Evolutionary conservation across 2,888 invertebrate species (phyloP), one percentile per base, ranked within the genome.

Genomic region (Drosophila ustulata): DNA sequence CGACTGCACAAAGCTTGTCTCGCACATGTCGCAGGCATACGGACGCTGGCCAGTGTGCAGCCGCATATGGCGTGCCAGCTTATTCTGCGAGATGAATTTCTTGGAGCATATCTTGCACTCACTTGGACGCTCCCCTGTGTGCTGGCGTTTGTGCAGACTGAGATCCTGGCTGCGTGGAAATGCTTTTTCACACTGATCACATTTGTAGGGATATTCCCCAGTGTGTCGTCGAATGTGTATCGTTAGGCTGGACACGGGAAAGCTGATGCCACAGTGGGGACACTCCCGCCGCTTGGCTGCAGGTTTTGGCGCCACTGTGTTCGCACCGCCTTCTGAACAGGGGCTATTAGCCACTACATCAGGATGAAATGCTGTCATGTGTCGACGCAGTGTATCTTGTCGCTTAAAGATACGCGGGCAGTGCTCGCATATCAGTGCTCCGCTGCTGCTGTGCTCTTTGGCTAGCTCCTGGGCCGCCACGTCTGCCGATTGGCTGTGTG

Each of bases 221-320:
- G 95, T 95, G 78, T 95, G 95, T 0, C 95, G 93, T 0, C 95
- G 93, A 93, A 95, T 95, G 78, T 95, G 95, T 8, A 95, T 94
- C 32, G 94, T 94, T 23, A 94, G 90, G 0, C 94, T 94, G 0
- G 94, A 94, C 71, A 94, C 94, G 13, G 94, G 93, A 83, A 94
- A 94, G 41, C 93, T 93, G 3, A 94, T 91, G 1, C 94, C 94
- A 80, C 94, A 94, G 79, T 94, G 93, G 2, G 94, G 92, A 61
- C 94, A 94, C 9, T 94, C 90, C 0, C 84, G 82, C 37, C 93
- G 93, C 58, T 90, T 91, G 18, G 83, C 78, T 0, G 47, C 75
- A 0, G 88, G 82, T 7, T 84, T 69, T 49, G 84, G 47, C 47
- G 59, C 25, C 0, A 28, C 11, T 5, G n/a, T 39, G 0, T 43